A percentile compares a stretch with the other conserved stretches of the same genome.
Evolutionary conservation across 2,888 invertebrate species (phyloP).

Genomic region (Sinelater perroti): DNA sequence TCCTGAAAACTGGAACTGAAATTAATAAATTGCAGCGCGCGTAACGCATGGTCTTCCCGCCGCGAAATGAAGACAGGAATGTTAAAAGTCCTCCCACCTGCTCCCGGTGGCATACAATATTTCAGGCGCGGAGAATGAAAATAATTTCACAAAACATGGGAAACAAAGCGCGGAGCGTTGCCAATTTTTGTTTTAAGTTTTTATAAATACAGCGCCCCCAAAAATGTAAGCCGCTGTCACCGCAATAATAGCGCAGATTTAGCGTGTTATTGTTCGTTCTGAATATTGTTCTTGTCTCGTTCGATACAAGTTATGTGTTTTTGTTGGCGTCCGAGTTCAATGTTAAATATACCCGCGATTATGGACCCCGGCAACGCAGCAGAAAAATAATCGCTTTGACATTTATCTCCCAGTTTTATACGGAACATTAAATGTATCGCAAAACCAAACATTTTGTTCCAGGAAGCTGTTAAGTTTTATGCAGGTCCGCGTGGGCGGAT

Average conservation of each 20-base stretch:
- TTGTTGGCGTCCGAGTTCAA: slow-evolving; percentile 40
- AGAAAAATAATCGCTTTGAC: slow-evolving; percentile 41
- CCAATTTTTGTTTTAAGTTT: slow-evolving; percentile 36
- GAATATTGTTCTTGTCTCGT: slow-evolving; percentile 43
- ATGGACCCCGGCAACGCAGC: slow-evolving; percentile 35
- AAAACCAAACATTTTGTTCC: slow-evolving; percentile 27
- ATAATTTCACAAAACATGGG: slow-evolving; percentile 24
- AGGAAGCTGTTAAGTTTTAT: slow-evolving; percentile 35
- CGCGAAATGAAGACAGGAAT: slow-evolving; percentile 18
- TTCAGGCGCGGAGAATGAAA: slow-evolving; percentile 21
- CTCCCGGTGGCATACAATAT: slow-evolving; percentile 12
- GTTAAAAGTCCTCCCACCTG: slow-evolving; percentile 19
- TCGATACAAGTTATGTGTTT: slow-evolving; percentile 43
- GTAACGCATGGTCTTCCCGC: too few relatives aligned
- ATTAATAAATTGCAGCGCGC: too few relatives aligned
- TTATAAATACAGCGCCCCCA: slow-evolving; percentile 32
- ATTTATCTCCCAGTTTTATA: slow-evolving; percentile 36
- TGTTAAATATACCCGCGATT: slow-evolving; percentile 39
- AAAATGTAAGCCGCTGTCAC: slow-evolving; percentile 37
- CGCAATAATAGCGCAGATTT: slow-evolving; percentile 39
- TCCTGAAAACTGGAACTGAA: too few relatives aligned
- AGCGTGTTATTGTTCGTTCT: slow-evolving; percentile 41
- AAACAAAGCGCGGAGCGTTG: slow-evolving; percentile 28
- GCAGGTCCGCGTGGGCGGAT: slow-evolving; percentile 27
- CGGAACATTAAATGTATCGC: slow-evolving; percentile 34